Percentiles rank a stretch among this genome's conserved stretches.
Evolutionary conservation across 1,140 invertebrate species (phyloP).

Genomic region (Adoxophyes honmai): DNA sequence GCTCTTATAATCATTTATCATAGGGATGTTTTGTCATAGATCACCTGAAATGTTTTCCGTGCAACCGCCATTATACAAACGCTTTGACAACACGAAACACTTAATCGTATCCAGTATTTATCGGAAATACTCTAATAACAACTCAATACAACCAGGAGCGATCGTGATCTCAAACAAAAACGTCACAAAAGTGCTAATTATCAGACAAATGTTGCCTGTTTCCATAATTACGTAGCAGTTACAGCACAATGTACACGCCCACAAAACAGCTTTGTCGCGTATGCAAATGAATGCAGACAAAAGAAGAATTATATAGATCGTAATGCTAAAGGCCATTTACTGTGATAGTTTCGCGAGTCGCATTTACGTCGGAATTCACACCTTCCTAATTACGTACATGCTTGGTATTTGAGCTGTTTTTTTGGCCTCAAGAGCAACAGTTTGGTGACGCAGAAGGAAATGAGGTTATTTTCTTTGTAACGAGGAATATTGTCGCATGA

Average conservation of each 20-base stretch:
- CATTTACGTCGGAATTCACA: too few species aligned
- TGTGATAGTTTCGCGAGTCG: too few species aligned
- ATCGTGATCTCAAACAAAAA: slow-evolving; percentile 13
- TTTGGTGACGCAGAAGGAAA: too few species aligned
- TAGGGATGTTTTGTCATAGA: too few species aligned
- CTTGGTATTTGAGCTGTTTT: too few species aligned
- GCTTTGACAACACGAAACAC: neutral
- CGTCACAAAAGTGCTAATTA: slow-evolving; percentile 1
- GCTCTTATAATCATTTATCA: too few species aligned
- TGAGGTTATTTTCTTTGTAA: too few species aligned
- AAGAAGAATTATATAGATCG: too few species aligned
- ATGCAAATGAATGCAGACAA: slow-evolving; percentile 12
- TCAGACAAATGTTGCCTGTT: neutral
- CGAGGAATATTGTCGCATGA: too few species aligned
- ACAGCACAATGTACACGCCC: slow-evolving; percentile 5
- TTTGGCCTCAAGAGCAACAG: too few species aligned
- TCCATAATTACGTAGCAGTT: neutral
- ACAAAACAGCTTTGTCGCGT: slow-evolving; percentile 4
- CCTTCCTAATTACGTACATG: too few species aligned
- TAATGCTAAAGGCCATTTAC: too few species aligned
- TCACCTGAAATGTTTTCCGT: neutral
- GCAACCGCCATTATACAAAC: neutral
- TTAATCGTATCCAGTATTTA: neutral
- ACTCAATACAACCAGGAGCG: neutral
- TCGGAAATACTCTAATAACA: neutral